phyloP scores from a whole-genome alignment of 2,797 vertebrate genomes.

The Sebastes steindachneri region DNA sequence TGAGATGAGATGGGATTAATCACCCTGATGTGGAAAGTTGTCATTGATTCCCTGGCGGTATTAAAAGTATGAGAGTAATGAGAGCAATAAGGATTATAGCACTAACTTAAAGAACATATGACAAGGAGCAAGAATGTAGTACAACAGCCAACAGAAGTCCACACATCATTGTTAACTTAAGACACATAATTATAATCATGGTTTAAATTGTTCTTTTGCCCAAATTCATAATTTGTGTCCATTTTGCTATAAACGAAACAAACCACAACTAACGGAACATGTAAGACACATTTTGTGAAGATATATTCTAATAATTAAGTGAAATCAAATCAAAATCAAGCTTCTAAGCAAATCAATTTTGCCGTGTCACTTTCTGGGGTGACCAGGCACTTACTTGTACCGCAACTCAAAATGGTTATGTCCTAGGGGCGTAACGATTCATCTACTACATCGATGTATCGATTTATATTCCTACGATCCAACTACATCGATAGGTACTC shows the following conservation, averaged over 20 bases:
- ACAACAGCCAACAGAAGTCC: not conserved
- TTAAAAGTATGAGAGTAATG: slow-evolving; percentile 20
- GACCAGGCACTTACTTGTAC: not conserved
- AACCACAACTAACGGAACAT: not conserved
- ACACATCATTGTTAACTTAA: not conserved
- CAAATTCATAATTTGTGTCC: not conserved
- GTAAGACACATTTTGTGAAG: not conserved
- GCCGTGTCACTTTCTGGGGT: not conserved
- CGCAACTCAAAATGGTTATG: not conserved
- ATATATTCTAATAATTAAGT: not conserved
- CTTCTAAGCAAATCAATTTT: not conserved
- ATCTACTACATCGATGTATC: too few species aligned
- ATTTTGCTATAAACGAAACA: not conserved
- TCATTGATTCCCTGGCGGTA: slow-evolving; percentile 1
- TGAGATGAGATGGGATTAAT: slow-evolving; percentile 47
- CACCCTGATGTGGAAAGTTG: slow-evolving; percentile 8
- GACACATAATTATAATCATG: not conserved
- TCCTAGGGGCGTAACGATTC: too few species aligned
- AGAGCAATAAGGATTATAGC: not conserved
- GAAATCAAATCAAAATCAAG: not conserved
- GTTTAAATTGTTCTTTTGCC: not conserved
- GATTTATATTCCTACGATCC: too few species aligned
- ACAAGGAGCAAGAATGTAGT: not conserved
- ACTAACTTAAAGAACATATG: not conserved
- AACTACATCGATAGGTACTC: too few species aligned